phyloP scores from a whole-genome alignment of 2,797 vertebrate species.

The Tauraco hartlaubi region DNA sequence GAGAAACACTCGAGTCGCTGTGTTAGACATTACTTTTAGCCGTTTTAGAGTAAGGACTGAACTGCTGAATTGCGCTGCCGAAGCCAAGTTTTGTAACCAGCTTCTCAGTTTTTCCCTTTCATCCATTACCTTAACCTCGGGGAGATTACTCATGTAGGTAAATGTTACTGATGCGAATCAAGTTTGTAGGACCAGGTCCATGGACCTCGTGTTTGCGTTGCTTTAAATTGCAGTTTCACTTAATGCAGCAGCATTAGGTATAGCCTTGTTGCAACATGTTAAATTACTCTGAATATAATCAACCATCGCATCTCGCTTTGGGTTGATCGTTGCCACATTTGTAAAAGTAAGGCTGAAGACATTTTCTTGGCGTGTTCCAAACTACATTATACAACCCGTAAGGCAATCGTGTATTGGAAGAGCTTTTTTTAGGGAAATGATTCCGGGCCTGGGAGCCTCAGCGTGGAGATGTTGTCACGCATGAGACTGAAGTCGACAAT shows the following conservation, averaged over 20 bases:
- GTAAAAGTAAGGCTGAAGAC: conserved; percentile 16
- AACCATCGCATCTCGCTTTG: neutral
- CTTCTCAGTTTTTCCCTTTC: neutral
- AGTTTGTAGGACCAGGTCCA: neutral
- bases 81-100: neutral
- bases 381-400: neutral
- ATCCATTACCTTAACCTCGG: neutral
- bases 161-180: neutral
- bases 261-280: conserved; percentile 6
- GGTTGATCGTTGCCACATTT: conserved; percentile 48
- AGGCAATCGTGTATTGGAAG: neutral
- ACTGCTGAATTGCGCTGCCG: neutral
- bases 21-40: neutral
- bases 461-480: neutral
- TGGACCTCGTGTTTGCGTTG: neutral
- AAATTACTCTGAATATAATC: neutral
- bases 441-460: neutral
- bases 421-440: neutral
- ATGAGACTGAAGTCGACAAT: neutral
- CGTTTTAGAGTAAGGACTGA: neutral
- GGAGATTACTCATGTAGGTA: neutral
- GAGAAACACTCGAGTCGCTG: accelerated
- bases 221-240: neutral
- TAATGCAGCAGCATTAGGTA: neutral
- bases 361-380: conserved; percentile 6